Conservation (phyloP, 2,888 invertebrate genomes). For the Hofmannophila pseudospretella region DNA sequence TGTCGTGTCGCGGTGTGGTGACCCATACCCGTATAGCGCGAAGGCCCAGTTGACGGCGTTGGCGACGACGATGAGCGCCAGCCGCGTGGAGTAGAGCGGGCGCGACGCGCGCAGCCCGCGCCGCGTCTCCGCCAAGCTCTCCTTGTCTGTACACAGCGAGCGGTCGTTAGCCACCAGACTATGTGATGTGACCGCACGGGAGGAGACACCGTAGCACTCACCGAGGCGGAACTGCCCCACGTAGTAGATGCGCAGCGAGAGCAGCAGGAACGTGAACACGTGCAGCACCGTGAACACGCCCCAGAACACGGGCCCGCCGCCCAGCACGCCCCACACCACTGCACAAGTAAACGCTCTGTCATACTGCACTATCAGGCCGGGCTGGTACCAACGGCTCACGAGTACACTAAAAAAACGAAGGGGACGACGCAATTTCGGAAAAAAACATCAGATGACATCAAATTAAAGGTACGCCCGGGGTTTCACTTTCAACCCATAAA, state of each 20-base stretch:
- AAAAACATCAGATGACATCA: too few species aligned
- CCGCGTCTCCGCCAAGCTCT: slow-evolving; percentile 47
- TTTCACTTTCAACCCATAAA: too few species aligned
- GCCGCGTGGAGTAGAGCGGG: slow-evolving; percentile 71
- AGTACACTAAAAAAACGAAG: too few species aligned
- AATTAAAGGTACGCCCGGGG: too few species aligned
- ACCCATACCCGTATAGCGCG: slow-evolving; percentile 80
- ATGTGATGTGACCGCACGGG: too few species aligned
- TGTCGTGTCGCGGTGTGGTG: too few species aligned
- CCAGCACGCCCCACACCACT: slow-evolving; percentile 84
- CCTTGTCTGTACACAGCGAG: slow-evolving; percentile 37
- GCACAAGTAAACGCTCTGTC: too few species aligned
- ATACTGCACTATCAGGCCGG: too few species aligned
- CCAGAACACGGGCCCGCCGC: slow-evolving; percentile 84
- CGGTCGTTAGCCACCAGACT: too few species aligned
- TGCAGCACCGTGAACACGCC: slow-evolving; percentile 85
- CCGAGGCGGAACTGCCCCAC: slow-evolving; percentile 86
- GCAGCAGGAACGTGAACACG: slow-evolving; percentile 81
- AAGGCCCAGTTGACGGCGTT: slow-evolving; percentile 83
- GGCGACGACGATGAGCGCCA: slow-evolving; percentile 78
- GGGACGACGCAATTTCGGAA: too few species aligned
- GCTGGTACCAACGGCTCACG: too few species aligned
- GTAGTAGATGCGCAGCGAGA: slow-evolving; percentile 87
- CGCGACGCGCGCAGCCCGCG: slow-evolving; percentile 33
- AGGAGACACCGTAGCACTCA: too few species aligned